Base-by-base conservation (phyloP, 2,113 vertebrate genomes). In the Atlantisia rogersi region DNA sequence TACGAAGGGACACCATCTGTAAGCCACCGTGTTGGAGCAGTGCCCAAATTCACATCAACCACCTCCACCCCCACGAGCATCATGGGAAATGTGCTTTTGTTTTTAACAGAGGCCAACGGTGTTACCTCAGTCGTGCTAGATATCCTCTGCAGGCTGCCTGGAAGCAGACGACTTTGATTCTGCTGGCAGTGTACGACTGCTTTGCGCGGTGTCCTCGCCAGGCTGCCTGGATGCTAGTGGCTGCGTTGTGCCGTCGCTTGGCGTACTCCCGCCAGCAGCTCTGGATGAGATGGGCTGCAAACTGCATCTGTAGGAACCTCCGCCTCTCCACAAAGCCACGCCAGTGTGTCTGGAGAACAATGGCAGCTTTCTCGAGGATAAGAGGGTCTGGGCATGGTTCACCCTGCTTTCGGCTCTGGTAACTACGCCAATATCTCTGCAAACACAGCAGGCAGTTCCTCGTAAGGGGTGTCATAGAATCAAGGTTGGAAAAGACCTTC, bases 371-470 rank as follows among this genome's bases (percentile, higher is more conserved):
- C 84, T 96, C 42, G 60, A 98, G 95, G 88, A 96, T 68, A 8
- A 76, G 15, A 24, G 91, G 65, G 69, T 98, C 97, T 3, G 91
- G 94, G 52, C 96, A 60, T 12, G 85, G 95, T 55, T 94, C 37
- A 4, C 95, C 95, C 67, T 78, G 96, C 35, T 97, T 98, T 59
- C 85, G 97, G 67, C 94, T 90, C 90, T 83, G 97, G 83, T 98
- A 98, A 76, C 86, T 96, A 46, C 98, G 98, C 99, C 99, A 99
- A 97, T 96, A 99, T 96, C 97, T 98, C 99, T 99, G 97, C 68
- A 85, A 68, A 64, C 21, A 96, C 82, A 92, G 90, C 11, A 71
- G 68, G 62, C 3, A 73, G 62, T 19, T 84, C 29, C 40, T 52
- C 39, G 42, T 44, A 28, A 81, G 0, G 0, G 68, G 32, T 39